These are phyloP conservation scores for Batillaria attramentaria DNA, from an alignment of 1,140 invertebrate species.

Conservation along the genomic window DNA sequence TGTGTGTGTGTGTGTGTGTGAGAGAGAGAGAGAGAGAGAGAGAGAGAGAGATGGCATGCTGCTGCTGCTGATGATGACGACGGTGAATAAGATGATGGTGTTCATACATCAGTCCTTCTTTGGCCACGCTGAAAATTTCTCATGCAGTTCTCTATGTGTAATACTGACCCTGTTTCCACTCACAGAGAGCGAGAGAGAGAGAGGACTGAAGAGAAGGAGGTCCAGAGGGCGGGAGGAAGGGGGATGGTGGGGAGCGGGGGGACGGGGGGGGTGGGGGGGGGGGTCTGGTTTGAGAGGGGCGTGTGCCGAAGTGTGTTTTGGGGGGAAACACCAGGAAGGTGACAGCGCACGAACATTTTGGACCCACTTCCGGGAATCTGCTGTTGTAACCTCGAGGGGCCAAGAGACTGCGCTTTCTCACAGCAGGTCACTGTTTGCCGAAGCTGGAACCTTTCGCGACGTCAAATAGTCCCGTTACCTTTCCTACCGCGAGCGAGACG, in stretches of 20 bases:
- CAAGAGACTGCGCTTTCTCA: conserved; percentile 12
- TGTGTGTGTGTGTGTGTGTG: background rate
- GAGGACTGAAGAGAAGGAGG: background rate
- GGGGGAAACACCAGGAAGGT: conserved; percentile 21
- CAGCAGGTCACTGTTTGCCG: conserved; percentile 17
- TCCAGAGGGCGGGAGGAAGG: background rate
- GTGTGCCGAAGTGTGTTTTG: background rate
- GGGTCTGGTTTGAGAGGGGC: background rate
- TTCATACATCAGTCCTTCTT: too few relatives aligned
- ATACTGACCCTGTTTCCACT: too few relatives aligned
- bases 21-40: background rate
- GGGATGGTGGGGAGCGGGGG: background rate
- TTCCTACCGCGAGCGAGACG: too few relatives aligned
- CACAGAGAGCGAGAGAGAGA: background rate
- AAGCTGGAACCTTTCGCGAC: conserved; percentile 19
- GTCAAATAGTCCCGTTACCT: conserved; percentile 23
- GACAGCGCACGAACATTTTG: conserved; percentile 22
- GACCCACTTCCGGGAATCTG: conserved; percentile 19
- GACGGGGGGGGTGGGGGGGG: background rate
- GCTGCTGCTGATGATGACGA: background rate
- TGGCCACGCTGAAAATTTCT: too few relatives aligned
- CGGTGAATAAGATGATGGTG: too few relatives aligned
- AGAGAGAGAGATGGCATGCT: background rate
- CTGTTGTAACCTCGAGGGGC: conserved; percentile 11
- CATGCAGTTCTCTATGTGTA: too few relatives aligned